Evolutionary conservation across 2,113 vertebrate genomes (phyloP).

Genomic region (Oceanodroma tethys): DNA sequence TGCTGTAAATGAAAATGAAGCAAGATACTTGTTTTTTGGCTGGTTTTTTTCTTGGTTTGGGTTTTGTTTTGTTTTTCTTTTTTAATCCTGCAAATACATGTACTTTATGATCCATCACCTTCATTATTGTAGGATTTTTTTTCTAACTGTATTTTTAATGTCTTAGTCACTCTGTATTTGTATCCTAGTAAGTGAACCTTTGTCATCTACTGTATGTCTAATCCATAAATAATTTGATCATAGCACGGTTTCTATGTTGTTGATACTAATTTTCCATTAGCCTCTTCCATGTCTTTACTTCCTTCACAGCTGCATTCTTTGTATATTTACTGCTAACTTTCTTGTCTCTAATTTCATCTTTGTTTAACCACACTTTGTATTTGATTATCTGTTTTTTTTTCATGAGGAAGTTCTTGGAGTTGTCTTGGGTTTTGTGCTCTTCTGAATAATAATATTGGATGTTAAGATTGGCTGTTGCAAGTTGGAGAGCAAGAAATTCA

Average conservation of each 20-base stretch:
- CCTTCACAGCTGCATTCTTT: not conserved
- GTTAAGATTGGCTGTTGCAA: not conserved
- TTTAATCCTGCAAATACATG: not conserved
- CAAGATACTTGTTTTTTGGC: not conserved
- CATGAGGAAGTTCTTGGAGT: not conserved
- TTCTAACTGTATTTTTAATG: not conserved
- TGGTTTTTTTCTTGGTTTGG: not conserved
- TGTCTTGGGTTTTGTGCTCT: not conserved
- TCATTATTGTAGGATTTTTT: not conserved
- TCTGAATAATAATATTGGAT: not conserved
- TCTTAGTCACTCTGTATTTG: not conserved
- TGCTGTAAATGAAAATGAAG: not conserved
- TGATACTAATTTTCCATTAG: not conserved
- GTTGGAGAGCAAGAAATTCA: not conserved
- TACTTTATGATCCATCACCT: not conserved
- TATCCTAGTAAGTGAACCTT: not conserved
- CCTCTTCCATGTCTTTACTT: not conserved
- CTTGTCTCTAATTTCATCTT: not conserved
- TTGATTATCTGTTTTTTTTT: not conserved
- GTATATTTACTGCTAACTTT: not conserved
- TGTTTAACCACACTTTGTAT: not conserved
- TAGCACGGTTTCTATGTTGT: not conserved
- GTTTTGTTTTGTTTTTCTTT: not conserved
- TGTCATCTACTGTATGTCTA: not conserved
- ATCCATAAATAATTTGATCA: not conserved